Evolutionary conservation across 2,888 invertebrate species (phyloP).

Genomic region (Polietes domitor): DNA sequence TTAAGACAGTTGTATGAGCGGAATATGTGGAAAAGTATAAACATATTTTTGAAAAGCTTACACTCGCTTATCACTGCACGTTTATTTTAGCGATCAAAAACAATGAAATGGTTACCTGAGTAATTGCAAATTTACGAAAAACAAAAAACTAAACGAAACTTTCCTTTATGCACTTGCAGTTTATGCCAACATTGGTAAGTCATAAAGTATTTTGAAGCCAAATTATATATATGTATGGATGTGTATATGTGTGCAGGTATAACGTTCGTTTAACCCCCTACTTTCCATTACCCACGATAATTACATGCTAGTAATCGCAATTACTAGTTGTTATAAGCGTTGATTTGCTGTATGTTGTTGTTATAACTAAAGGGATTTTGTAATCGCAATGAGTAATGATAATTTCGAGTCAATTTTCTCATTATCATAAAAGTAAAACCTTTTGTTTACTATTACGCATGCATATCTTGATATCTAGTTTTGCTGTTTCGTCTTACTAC

Average conservation of each 20-base stretch:
- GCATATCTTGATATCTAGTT: not conserved
- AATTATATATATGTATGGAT: constrained; percentile 16
- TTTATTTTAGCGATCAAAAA: not conserved
- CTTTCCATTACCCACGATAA: not conserved
- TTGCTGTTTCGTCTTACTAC: constrained; percentile 8
- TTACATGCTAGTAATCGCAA: not conserved
- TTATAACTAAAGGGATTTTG: not conserved
- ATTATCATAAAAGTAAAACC: constrained; percentile 3
- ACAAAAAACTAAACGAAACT: constrained; percentile 44
- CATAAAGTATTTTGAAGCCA: constrained; percentile 37
- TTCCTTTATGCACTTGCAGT: constrained; percentile 56
- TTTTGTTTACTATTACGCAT: constrained; percentile 45
- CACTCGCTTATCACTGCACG: not conserved
- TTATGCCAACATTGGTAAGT: constrained; percentile 63
- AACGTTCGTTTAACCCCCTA: not conserved
- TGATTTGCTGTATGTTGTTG: constrained; percentile 25
- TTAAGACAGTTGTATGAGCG: constrained; percentile 17
- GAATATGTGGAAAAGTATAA: not conserved
- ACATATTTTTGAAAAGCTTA: constrained; percentile 1
- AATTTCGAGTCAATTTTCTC: not conserved
- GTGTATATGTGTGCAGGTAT: not conserved
- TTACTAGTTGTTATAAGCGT: not conserved
- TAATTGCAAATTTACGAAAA: constrained; percentile 37
- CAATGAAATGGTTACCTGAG: constrained; percentile 34
- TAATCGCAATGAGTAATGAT: constrained; percentile 22